A percentile compares a stretch with the other conserved stretches of the same genome.
Evolutionary conservation across 2,797 vertebrate genomes (phyloP).

Genomic region (Emys orbicularis): DNA sequence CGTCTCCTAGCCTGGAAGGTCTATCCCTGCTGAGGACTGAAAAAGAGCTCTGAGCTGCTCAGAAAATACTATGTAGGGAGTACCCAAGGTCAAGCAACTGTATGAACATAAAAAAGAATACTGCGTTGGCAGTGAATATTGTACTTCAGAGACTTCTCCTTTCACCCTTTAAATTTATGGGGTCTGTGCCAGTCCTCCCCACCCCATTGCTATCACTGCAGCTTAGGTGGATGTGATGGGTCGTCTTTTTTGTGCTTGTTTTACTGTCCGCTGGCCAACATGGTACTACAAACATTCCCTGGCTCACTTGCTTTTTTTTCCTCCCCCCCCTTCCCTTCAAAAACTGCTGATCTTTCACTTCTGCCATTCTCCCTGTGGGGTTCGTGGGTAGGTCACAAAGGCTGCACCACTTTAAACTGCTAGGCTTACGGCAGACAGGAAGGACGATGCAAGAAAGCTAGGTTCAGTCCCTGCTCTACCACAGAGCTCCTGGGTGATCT

Average conservation of each 20-base stretch:
- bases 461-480: too few species aligned
- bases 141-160: conserved; percentile 43
- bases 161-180: conserved; percentile 50
- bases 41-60: conserved; percentile 23
- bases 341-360: not conserved
- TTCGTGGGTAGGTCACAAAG: too few species aligned
- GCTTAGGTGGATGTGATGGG: not conserved
- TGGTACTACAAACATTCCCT: too few species aligned
- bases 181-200: not conserved
- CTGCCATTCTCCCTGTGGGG: not conserved
- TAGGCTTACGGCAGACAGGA: too few species aligned
- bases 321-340: rapidly evolving
- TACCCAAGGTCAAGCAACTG: conserved; percentile 62
- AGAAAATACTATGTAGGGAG: conserved; percentile 44
- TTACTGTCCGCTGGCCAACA: not conserved
- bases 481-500: too few species aligned
- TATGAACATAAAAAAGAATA: conserved; percentile 49
- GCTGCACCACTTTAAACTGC: too few species aligned
- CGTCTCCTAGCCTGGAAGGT: not conserved
- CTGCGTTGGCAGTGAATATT: conserved; percentile 67
- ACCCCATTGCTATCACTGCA: not conserved
- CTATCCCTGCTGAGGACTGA: not conserved
- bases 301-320: too few species aligned
- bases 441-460: too few species aligned
- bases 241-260: not conserved